Base-by-base conservation (phyloP, 2,113 vertebrate genomes). In the Gymnogyps californianus region DNA sequence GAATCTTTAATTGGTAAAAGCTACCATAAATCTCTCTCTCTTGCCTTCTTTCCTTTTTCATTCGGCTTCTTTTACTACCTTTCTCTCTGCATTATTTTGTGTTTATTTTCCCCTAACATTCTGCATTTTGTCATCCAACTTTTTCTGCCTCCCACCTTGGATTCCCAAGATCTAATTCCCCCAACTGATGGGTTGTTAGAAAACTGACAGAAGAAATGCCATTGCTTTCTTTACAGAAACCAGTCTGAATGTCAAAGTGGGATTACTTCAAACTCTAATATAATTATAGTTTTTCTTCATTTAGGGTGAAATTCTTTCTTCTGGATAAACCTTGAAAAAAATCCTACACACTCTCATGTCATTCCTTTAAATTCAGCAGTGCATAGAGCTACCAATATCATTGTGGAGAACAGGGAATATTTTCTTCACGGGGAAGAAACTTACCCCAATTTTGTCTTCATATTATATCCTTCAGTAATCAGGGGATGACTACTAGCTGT, bases 261-360 rank as follows among this genome's bases (percentile, higher is more conserved):
- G 11, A 83, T 92, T 58, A 61, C 18, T 61, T 83, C 38, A 67
- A 80, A n/a, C 9, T 51, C 32, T 31, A 75, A 44, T 26, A 26
- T 28, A 76, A 69, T 46, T 49, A 32, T 3, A 29, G 2, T 6
- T 78, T 90, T 87, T 71, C 34, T 76, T 79, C 5, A 71, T 57
- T 76, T 59, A 66, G 7, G 13, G 4, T 69, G 29, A 88, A 85
- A 83, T 10, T n/a, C 9, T 54, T 55, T 61, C 28, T 57, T 62
- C 34, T 77, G 26, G 31, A 80, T 85, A 72, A 72, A 47, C 3
- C 5, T 7, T 26, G 32, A 31, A 81, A 75, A 51, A 79, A 16
- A 0, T 3, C 6, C 44, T 47, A 10, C 9, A 19, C 8, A 20
- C 5, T 65, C 6, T 46, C 3, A 46, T 16, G 16, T 24, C 2